Evolutionary conservation across 2,797 vertebrate species (phyloP), one percentile per base, ranked within the genome.

Genomic region (Typhlichthys subterraneus): DNA sequence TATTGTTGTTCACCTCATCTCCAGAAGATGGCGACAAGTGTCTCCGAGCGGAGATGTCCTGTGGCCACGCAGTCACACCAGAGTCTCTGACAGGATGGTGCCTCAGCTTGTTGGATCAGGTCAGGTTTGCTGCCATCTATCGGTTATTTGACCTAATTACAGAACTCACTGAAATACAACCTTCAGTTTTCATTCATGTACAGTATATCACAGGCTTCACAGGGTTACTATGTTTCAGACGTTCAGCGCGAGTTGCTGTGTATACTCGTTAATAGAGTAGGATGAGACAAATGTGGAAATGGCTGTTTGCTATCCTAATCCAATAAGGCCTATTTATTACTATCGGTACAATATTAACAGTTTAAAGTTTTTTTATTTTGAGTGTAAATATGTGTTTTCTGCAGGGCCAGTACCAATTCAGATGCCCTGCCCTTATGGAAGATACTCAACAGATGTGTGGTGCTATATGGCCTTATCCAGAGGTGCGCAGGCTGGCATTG

Each of bases 71-170:
- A 0, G 91, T 92, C 31, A 88, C 87, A 0, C 89, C 92, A 0
- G 48, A 92, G 60, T 89, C 90, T 2, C 84, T 93, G 3, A 92
- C 89, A 0, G 85, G 17, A 0, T 92, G 87, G 87, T 93, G 92
- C 46, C 87, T 88, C 66, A 91, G 86, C 60, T 77, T 88, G 1
- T 76, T 93, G 31, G 85, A 93, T 54, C 75, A 92, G 88, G 92
- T 91, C 12, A 12, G 11, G 12, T 10, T 12, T n/a, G 15, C 15
- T 14, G n/a, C 47, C 38, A 42, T 9, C 38, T 42, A 8, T 9
- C 2, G 8, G 38, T 7, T 42, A 42, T 42, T 42, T 42, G 9
- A 8, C 38, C 1, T 42, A 1, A 7, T 7, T 42, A 42, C 8
- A 7, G 9, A 42, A 42, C 38, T 42, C 38, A 42, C 38, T 29